Base-by-base conservation (phyloP, 2,113 vertebrate genomes). In the Erpornis zantholeuca region DNA sequence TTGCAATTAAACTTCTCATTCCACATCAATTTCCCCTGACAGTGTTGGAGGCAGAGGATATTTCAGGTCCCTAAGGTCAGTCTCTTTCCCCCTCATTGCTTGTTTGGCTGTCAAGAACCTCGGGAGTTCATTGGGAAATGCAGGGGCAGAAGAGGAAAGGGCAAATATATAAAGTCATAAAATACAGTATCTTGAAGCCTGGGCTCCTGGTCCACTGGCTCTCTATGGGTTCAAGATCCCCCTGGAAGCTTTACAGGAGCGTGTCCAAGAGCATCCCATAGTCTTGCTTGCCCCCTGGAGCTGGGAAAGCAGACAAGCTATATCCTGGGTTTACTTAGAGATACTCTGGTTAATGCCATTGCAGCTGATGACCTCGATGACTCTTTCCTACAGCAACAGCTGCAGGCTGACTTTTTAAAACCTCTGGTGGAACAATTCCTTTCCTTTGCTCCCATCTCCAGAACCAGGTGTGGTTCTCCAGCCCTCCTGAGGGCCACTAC, bases 311-410 rank as follows among this genome's bases (percentile, higher is more conserved):
- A 81, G 45, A 60, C 15, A 11, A 54, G 27, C 25, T 10, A 0
- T 35, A 9, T 53, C 69, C 38, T 50, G 40, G 8, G 45, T 12
- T n/a, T 63, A 53, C 54, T 76, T 20, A 53, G 44, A 82, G 44
- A 45, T 64, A 25, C 15, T 71, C 44, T 40, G 22, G 4, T 29
- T n/a, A 16, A 18, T 50, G 36, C 27, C 35, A 73, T 66, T 73
- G 78, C 29, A 61, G 38, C 40, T 79, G 36, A 45, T 57, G 19
- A 6, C 36, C 45, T 52, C 0, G 0, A 3, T 20, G 28, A 66
- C 28, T 35, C 49, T 53, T 57, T 85, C 35, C 53, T 38, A 38
- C 13, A 68, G 29, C 27, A 73, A 40, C 15, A 85, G n/a, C 70
- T 87, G 63, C 0, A 1, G n/a, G 21, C 7, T 71, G 61, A 19